These are phyloP conservation scores for Urophycis tenuis DNA, from an alignment of 2,797 vertebrate genomes.

Conservation along the genomic window DNA sequence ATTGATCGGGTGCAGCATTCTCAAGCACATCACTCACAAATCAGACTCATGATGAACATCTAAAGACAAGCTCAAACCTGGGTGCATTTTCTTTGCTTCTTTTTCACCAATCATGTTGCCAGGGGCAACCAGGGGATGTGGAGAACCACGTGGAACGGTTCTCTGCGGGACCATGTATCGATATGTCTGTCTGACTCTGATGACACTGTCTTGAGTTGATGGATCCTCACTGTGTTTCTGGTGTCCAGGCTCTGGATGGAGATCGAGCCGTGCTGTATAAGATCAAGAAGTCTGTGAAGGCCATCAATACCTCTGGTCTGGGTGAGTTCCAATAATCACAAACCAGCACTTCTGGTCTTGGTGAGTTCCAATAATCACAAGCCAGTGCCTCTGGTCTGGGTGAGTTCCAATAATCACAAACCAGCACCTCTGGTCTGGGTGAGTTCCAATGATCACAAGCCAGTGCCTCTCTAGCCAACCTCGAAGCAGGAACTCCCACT, in stretches of 20 bases:
- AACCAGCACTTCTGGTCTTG: conserved; percentile 62
- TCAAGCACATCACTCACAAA: no score
- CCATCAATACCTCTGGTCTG: conserved; percentile 84
- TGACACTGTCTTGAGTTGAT: background rate
- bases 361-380: conserved; percentile 70
- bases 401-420: conserved; percentile 69
- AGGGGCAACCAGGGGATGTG: no score
- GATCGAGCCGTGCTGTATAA: conserved; percentile 89
- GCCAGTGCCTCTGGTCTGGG: conserved; percentile 80
- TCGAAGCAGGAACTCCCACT: background rate
- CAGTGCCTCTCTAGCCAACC: background rate
- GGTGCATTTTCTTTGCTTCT: no score
- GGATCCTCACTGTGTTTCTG: conserved; percentile 1
- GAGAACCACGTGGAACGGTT: no score
- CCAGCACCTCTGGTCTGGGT: conserved; percentile 86
- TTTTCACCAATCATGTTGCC: no score
- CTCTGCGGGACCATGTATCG: no score
- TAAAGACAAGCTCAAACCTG: no score
- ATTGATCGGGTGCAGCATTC: background rate
- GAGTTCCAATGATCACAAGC: conserved; percentile 55
- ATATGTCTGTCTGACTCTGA: background rate
- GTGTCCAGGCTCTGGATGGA: conserved; percentile 80
- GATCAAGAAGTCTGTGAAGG: conserved; percentile 96
- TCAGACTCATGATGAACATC: no score
- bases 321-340: conserved; percentile 70